phyloP scores from a whole-genome alignment of 1,140 invertebrate genomes.

The Neodiprion lecontei region DNA sequence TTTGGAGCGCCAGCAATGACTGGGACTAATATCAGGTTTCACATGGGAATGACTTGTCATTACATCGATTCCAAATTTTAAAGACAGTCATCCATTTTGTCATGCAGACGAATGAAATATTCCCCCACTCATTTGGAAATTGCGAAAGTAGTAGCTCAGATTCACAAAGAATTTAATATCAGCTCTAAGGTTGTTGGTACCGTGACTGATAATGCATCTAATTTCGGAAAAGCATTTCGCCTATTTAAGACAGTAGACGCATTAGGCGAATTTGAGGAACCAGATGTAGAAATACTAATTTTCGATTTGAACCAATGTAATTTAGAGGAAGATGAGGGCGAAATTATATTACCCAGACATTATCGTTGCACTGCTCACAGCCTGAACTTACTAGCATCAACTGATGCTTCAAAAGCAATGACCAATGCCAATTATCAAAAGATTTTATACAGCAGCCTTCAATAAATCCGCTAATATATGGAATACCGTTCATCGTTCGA shows the following conservation, averaged over 20 bases:
- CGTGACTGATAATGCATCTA: conserved; percentile 17
- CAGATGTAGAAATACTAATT: conserved; percentile 12
- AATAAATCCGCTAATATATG: conserved; percentile 16
- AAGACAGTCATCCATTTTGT: conserved; percentile 15
- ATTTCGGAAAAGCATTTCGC: conserved; percentile 22
- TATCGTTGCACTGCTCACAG: too few species aligned
- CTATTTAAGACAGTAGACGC: conserved; percentile 12
- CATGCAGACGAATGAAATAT: conserved; percentile 19
- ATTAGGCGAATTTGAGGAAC: conserved; percentile 16
- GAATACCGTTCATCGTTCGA: conserved; percentile 16
- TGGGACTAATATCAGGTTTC: too few species aligned
- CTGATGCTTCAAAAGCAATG: too few species aligned
- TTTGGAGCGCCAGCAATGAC: too few species aligned
- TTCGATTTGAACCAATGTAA: neutral
- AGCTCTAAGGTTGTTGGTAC: conserved; percentile 17
- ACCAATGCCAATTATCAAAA: neutral
- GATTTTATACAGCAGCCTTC: conserved; percentile 15
- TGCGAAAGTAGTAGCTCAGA: conserved; percentile 16
- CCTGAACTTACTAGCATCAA: too few species aligned
- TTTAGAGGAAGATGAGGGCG: too few species aligned
- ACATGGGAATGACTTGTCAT: conserved; percentile 17
- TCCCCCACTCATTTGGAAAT: conserved; percentile 17
- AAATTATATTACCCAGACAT: too few species aligned
- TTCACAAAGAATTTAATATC: conserved; percentile 19
- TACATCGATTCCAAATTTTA: conserved; percentile 13